Evolutionary conservation across 2,113 vertebrate genomes (phyloP).

Genomic region (Tenrec ecaudatus): DNA sequence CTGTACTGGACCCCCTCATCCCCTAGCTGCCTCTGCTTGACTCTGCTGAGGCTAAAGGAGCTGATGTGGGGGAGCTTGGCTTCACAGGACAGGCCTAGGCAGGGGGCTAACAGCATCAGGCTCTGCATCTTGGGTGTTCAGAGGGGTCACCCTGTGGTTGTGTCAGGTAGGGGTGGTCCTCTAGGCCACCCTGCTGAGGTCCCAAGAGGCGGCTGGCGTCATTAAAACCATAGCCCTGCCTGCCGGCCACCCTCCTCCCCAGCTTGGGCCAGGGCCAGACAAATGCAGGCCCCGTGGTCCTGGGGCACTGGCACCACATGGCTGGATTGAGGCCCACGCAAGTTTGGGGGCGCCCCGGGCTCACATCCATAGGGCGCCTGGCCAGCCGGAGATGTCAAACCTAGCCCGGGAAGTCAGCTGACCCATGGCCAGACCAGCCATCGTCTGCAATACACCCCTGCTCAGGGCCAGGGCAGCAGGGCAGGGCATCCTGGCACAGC

Average conservation of each 20-base stretch:
- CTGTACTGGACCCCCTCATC: no score
- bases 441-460: background rate
- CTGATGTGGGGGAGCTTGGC: background rate
- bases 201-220: constrained; percentile 48
- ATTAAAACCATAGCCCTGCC: constrained; percentile 60
- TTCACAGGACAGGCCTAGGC: background rate
- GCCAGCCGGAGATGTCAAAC: background rate
- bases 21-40: background rate
- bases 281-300: background rate
- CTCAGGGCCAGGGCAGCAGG: background rate
- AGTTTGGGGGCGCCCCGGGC: background rate
- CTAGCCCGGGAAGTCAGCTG: background rate
- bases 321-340: background rate
- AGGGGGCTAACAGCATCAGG: background rate
- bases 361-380: background rate
- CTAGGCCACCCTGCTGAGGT: constrained; percentile 15
- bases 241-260: background rate
- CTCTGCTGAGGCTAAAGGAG: background rate
- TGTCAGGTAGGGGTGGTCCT: background rate
- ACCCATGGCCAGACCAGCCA: background rate
- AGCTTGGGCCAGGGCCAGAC: background rate
- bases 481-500: no score
- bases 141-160: constrained; percentile 21
- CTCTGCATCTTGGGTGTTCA: background rate
- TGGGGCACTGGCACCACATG: background rate